These are phyloP conservation scores for Drosophila watanabei DNA, from an alignment of 1,140 invertebrate species.

Conservation along the genomic window DNA sequence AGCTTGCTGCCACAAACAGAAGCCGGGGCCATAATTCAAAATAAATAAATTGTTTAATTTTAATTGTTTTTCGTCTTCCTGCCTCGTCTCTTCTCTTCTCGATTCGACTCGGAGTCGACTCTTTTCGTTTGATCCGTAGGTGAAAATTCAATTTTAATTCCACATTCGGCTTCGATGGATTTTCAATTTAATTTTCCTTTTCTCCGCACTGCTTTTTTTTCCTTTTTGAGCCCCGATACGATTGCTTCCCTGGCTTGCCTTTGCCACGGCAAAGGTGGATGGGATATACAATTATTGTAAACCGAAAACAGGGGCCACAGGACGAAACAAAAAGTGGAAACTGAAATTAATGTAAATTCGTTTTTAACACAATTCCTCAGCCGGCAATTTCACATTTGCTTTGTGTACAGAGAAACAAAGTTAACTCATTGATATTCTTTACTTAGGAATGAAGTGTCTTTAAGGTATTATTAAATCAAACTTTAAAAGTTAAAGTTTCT, in stretches of 20 bases:
- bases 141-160: conserved; percentile 68
- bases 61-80: conserved; percentile 59
- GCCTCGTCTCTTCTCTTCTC: conserved; percentile 12
- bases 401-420: conserved; percentile 41
- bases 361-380: conserved; percentile 76
- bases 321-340: conserved; percentile 57
- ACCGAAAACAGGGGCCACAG: conserved; percentile 32
- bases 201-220: conserved; percentile 15
- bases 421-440: no score
- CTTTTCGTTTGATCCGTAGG: conserved; percentile 45
- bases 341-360: conserved; percentile 78
- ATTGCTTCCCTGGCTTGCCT: conserved; percentile 10
- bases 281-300: conserved; percentile 54
- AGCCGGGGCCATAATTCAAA: conserved; percentile 39
- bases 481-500: not conserved
- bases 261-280: conserved; percentile 27
- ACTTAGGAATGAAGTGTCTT: not conserved
- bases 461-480: not conserved
- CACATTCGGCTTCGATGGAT: conserved; percentile 51
- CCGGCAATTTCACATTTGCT: conserved; percentile 67
- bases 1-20: conserved; percentile 30
- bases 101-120: not conserved
- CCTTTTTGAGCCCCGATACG: conserved; percentile 9
- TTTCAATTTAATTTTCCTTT: conserved; percentile 63
- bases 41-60: conserved; percentile 69